phyloP scores from a whole-genome alignment of 2,113 vertebrate species.

The Takifugu bimaculatus region DNA sequence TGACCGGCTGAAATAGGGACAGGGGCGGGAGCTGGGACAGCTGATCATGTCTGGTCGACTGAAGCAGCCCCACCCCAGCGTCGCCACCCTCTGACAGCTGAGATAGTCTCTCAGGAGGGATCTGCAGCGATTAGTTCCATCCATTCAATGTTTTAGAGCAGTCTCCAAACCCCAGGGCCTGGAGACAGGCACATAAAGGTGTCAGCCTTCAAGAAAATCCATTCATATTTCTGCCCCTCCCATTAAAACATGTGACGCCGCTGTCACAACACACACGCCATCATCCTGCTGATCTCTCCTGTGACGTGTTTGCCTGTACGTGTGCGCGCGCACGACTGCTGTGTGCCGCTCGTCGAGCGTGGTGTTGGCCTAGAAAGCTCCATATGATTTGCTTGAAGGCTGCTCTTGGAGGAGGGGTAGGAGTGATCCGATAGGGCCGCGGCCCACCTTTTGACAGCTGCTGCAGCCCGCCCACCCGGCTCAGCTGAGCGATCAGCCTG shows the following conservation, averaged over 20 bases:
- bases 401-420: constrained; percentile 66
- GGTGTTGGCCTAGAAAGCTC: constrained; percentile 58
- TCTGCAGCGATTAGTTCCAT: background rate
- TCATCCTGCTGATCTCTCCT: background rate
- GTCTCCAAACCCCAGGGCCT: background rate
- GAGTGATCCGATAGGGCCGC: constrained; percentile 55
- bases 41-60: constrained; percentile 53
- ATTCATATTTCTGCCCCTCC: no score
- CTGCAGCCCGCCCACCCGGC: constrained; percentile 49
- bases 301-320: no score
- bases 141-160: no score
- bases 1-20: constrained; percentile 33
- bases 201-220: no score
- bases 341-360: constrained; percentile 32
- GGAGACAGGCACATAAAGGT: no score
- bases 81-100: constrained; percentile 25
- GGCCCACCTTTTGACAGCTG: constrained; percentile 62
- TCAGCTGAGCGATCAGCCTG: constrained; percentile 41
- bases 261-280: no score
- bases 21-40: constrained; percentile 43
- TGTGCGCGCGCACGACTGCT: background rate
- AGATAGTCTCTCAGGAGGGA: constrained; percentile 3
- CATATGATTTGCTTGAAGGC: constrained; percentile 50
- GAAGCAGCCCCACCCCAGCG: constrained; percentile 31
- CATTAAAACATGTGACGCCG: constrained; percentile 11